Percentiles rank a stretch among this genome's conserved stretches.
Conservation (phyloP, 2,797 vertebrate species). For the Podarcis siculus region DNA sequence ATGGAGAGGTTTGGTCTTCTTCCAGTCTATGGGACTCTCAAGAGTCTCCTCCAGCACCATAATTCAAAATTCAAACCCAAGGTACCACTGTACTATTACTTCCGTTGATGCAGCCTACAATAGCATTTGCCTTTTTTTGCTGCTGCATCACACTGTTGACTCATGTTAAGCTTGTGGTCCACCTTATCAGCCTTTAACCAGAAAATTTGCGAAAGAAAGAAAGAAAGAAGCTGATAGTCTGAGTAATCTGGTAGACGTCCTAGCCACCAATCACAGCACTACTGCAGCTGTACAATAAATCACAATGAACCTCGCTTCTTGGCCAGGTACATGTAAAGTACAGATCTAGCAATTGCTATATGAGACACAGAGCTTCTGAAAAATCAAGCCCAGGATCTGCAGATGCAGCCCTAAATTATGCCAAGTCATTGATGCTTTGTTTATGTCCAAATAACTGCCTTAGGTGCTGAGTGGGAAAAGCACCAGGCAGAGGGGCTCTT, state of each 20-base stretch:
- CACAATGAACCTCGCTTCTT: neutral
- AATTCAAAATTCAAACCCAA: too few species aligned
- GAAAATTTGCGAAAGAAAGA: neutral
- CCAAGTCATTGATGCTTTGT: neutral
- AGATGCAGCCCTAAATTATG: neutral
- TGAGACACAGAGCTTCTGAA: neutral
- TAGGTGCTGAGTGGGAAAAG: neutral
- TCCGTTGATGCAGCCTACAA: too few species aligned
- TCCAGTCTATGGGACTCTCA: too few species aligned
- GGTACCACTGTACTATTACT: too few species aligned
- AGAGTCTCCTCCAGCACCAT: too few species aligned
- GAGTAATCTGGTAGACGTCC: neutral
- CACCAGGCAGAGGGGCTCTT: neutral
- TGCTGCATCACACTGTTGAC: too few species aligned
- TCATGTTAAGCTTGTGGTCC: too few species aligned
- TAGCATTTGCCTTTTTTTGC: too few species aligned
- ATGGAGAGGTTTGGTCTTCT: too few species aligned
- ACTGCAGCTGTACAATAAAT: neutral
- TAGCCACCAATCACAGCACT: neutral
- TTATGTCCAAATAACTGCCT: neutral
- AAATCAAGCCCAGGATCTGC: neutral
- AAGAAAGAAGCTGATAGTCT: neutral
- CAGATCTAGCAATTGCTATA: neutral
- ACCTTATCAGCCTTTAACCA: neutral
- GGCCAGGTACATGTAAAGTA: neutral